Evolutionary conservation across 1,140 invertebrate species (phyloP), one percentile per base, ranked within the genome.

Genomic region (Polypedilum pembai): DNA sequence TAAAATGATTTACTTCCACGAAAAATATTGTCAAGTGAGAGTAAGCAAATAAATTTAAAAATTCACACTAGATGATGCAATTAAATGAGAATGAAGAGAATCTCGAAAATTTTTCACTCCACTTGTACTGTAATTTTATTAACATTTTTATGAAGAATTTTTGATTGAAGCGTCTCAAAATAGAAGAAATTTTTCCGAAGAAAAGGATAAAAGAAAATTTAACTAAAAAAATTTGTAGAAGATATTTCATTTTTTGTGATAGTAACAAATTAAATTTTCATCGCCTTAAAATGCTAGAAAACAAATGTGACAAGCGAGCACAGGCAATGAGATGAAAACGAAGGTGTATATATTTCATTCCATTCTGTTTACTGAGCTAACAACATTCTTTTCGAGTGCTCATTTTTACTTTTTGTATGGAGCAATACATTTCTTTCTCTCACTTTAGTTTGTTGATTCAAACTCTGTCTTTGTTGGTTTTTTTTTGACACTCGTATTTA

Each of bases 341-440:
- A 56, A 56, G 45, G 45, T 56, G 45, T 56, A 56, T 56, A 56
- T 56, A 56, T 56, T 56, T 56, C 45, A 56, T 56, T 56, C 45
- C 45, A 56, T 56, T 56, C 45, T 56, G 45, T 56, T 56, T 56
- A 3, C 15, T 56, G 12, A 56, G 45, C 45, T 56, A 56, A 56
- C 45, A 56, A 56, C 12, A 56, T 56, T 56, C 45, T 56, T 56
- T 56, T 56, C 4, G 3, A 56, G 45, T 15, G 3, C 15, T 15
- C n/a, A n/a, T 56, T 56, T 56, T 56, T 33, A 33, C 24, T 33
- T 1, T 33, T 3, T 33, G 24, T 56, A 4, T 56, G 45, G 12
- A 15, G 45, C 45, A 3, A 33, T 33, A 33, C 24, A 33, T 33
- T 3, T 33, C 24, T 33, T 33, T 33, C 24, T 33, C 24, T 33